Evolutionary conservation across 1,140 invertebrate species (phyloP).

Genomic region (Manduca sexta): DNA sequence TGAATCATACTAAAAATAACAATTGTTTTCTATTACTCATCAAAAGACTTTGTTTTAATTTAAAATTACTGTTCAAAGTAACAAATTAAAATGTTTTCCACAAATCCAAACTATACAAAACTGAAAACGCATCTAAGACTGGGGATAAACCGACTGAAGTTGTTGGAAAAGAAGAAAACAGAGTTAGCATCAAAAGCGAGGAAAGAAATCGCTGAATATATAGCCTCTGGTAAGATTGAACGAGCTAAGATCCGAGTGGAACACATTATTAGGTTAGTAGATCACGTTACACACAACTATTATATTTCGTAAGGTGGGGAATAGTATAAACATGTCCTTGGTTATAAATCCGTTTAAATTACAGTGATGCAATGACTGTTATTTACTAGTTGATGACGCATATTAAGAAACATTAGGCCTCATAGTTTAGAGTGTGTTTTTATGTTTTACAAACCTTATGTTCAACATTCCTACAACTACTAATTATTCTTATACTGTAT

Average conservation of each 20-base stretch:
- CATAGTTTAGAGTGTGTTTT: too few relatives aligned
- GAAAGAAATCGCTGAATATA: constrained; percentile 98
- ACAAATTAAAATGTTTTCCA: constrained; percentile 84
- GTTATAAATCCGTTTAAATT: too few relatives aligned
- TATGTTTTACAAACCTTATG: too few relatives aligned
- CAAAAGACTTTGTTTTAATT: not conserved
- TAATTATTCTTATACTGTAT: too few relatives aligned
- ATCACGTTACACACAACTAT: too few relatives aligned
- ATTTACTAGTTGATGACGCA: too few relatives aligned
- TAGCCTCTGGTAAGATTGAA: constrained; percentile 92
- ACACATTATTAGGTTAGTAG: constrained; percentile 89
- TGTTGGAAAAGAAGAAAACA: constrained; percentile 98
- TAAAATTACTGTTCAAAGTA: not conserved
- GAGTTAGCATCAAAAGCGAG: constrained; percentile 96
- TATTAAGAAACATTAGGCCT: too few relatives aligned
- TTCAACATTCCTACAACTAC: too few relatives aligned
- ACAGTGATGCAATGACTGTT: too few relatives aligned
- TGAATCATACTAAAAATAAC: constrained; percentile 12
- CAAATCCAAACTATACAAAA: constrained; percentile 92
- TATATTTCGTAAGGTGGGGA: too few relatives aligned
- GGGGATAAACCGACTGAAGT: constrained; percentile 93
- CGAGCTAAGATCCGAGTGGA: constrained; percentile 97
- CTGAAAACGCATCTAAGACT: constrained; percentile 96
- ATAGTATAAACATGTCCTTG: too few relatives aligned
- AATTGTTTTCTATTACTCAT: constrained; percentile 15